Evolutionary conservation across 2,113 vertebrate genomes (phyloP), one percentile per base, ranked within the genome.

Genomic region (Poeciliopsis occidentalis): DNA sequence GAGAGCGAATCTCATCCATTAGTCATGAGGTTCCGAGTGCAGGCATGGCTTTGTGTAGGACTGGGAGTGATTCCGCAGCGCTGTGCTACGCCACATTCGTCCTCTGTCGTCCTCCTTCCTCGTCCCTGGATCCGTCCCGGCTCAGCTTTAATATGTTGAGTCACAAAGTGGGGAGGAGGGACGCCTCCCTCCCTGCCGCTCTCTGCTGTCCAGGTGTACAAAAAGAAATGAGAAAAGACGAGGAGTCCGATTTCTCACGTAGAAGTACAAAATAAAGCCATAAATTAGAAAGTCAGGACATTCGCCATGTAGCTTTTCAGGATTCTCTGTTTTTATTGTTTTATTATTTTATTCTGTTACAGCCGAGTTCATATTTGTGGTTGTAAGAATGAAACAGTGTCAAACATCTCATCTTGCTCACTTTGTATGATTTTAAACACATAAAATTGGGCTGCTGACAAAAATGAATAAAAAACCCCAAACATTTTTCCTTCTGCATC

Each of bases 11-110:
- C 73, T 86, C 79, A 89, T 92, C 67, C 81, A 86, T 92, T 81
- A 92, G 85, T 88, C 77, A 92, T 89, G 82, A 90, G 85, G 51
- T 86, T 85, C 70, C 37, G 69, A 73, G 71, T 62, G 78, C 75
- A 71, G 15, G 82, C 79, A 75, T 75, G 76, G 80, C 73, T 84
- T 68, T 78, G 84, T 76, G 82, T 29, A 5, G 61, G 29, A 41
- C 70, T 60, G 17, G 27, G 69, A 80, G 78, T 51, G 82, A 85
- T 15, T 57, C 71, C 84, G 74, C 78, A 72, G 66, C 76, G 73
- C 64, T 78, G 83, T 80, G 82, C 80, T 70, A 30, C 79, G 72
- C 62, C 79, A 34, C 78, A 26, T 51, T 75, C n/a, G 24, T 29
- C 66, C 34, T 66, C 44, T 61, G 68, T 71, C 47, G 4, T 41